These are phyloP conservation scores for Chironomus tepperi DNA, from an alignment of 1,140 invertebrate species.

Conservation along the genomic window DNA sequence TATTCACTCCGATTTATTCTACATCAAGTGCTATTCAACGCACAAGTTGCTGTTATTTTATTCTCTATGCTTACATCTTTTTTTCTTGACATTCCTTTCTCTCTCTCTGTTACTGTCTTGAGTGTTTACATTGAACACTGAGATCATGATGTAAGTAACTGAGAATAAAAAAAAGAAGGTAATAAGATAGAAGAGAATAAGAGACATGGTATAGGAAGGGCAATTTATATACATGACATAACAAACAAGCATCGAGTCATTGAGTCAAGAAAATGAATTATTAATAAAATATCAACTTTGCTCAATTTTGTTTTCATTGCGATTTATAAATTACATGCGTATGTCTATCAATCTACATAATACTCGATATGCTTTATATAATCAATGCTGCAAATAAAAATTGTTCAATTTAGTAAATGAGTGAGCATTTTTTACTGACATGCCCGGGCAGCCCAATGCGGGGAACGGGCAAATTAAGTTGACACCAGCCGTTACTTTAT, in stretches of 20 bases:
- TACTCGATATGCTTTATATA: neutral
- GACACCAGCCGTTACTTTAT: too few relatives aligned
- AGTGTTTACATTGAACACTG: slow-evolving; percentile 9
- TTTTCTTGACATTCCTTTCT: too few relatives aligned
- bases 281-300: neutral
- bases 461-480: too few relatives aligned
- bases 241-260: slow-evolving; percentile 3
- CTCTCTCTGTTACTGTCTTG: neutral
- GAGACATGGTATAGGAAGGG: neutral
- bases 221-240: neutral
- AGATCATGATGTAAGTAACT: neutral
- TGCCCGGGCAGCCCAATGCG: too few relatives aligned
- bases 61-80: neutral
- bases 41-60: slow-evolving; percentile 11
- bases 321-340: neutral
- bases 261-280: neutral
- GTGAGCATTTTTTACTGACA: too few relatives aligned
- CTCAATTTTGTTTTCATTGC: slow-evolving; percentile 13
- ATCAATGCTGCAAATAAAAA: too few relatives aligned
- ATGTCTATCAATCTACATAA: neutral
- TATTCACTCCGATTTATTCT: neutral
- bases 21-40: slow-evolving; percentile 12
- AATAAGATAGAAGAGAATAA: neutral
- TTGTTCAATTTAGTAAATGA: too few relatives aligned
- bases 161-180: too few relatives aligned